These are phyloP conservation scores for Trichacis sp. DNA, from an alignment of 2,888 invertebrate genomes.

Conservation along the genomic window DNA sequence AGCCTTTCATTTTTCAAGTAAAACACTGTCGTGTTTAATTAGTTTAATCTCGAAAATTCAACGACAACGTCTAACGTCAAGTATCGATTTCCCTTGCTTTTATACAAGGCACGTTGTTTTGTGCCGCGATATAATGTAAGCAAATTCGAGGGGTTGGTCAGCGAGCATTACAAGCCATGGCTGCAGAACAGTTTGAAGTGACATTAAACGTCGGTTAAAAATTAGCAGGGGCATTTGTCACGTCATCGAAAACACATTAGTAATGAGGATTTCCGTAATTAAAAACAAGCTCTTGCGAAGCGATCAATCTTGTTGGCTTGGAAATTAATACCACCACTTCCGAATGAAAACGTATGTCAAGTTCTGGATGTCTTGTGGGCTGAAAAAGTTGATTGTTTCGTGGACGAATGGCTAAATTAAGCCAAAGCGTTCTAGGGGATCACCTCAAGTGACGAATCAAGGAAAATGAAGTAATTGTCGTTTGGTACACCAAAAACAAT, in stretches of 20 bases:
- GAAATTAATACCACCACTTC: slow-evolving; percentile 22
- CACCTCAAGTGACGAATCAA: background rate
- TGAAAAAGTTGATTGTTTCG: slow-evolving; percentile 5
- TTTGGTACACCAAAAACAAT: too few relatives aligned
- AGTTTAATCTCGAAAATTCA: slow-evolving; percentile 28
- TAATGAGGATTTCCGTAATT: slow-evolving; percentile 23
- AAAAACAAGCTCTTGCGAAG: slow-evolving; percentile 9
- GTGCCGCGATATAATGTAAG: slow-evolving; percentile 24
- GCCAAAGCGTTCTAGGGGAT: background rate
- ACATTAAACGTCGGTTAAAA: slow-evolving; percentile 33
- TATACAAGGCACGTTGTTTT: slow-evolving; percentile 13
- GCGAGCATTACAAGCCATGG: slow-evolving; percentile 22
- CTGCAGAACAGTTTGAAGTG: slow-evolving; percentile 18
- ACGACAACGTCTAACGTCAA: slow-evolving; percentile 20
- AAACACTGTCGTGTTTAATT: background rate
- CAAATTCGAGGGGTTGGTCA: slow-evolving; percentile 21
- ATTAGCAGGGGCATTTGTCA: slow-evolving; percentile 2
- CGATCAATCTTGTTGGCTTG: slow-evolving; percentile 37
- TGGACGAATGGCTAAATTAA: background rate
- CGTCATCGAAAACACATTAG: slow-evolving; percentile 35
- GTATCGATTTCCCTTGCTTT: slow-evolving; percentile 36
- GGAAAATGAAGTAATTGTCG: background rate
- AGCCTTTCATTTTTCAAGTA: background rate
- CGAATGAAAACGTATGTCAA: slow-evolving; percentile 25
- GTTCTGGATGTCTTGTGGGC: background rate